A percentile compares a stretch with the other conserved stretches of the same genome.
Evolutionary conservation across 2,888 invertebrate species (phyloP).

Genomic region (Melanophora roralis): DNA sequence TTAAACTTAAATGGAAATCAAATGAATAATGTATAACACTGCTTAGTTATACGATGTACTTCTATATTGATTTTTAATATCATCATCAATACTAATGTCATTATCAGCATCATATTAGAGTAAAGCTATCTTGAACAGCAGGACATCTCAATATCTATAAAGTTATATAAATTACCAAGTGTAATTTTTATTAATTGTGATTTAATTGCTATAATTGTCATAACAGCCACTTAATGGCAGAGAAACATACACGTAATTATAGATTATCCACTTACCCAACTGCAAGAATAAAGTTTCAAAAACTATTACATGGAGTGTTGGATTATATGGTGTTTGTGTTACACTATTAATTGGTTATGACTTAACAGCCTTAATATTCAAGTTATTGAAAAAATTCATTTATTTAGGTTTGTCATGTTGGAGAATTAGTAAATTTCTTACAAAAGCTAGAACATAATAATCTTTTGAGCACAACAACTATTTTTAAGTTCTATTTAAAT

Average conservation of each 20-base stretch:
- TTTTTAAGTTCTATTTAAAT: too few relatives aligned
- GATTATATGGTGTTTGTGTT: too few relatives aligned
- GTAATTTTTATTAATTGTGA: slow-evolving; percentile 55
- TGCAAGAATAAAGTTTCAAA: too few relatives aligned
- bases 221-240: slow-evolving; percentile 19
- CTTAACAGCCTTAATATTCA: too few relatives aligned
- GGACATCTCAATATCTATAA: background rate
- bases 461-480: too few relatives aligned
- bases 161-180: slow-evolving; percentile 2
- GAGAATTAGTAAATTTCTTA: too few relatives aligned
- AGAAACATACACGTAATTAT: slow-evolving; percentile 21
- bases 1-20: background rate
- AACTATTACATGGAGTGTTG: too few relatives aligned
- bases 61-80: background rate
- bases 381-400: too few relatives aligned
- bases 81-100: background rate
- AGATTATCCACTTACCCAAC: background rate
- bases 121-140: slow-evolving; percentile 6
- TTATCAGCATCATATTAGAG: background rate
- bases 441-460: too few relatives aligned
- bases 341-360: too few relatives aligned
- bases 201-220: slow-evolving; percentile 49
- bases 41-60: background rate
- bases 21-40: too few relatives aligned
- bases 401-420: too few relatives aligned